Evolutionary conservation across 2,113 vertebrate species (phyloP), one percentile per base, ranked within the genome.

Genomic region (Cyanistes caeruleus): DNA sequence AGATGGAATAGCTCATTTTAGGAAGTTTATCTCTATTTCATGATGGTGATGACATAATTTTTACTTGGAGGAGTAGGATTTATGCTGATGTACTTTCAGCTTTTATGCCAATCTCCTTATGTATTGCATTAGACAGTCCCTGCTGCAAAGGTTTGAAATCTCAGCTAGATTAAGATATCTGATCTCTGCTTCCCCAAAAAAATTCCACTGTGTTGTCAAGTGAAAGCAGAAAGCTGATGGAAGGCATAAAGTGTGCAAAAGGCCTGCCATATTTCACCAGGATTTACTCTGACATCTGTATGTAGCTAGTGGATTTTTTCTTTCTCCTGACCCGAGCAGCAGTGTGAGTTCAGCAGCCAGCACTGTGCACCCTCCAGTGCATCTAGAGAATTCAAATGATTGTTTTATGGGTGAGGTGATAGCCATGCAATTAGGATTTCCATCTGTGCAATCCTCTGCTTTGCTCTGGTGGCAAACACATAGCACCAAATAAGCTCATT

Each of bases 131-230:
- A 85, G 59, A n/a, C 3, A 4, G 68, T 48, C 59, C 49, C 90
- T 59, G 68, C 60, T 93, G 72, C 55, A 94, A 64, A 90, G 78
- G 84, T 52, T 77, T 63, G 82, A 90, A 93, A 70, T 85, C 30
- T 85, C 84, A 79, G 4, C 70, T 88, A 84, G 78, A 80, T 96
- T 91, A 95, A 95, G 90, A 70, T 74, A 83, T 77, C 75, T 80
- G 93, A 93, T 93, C 55, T 77, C 83, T 88, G 52, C 76, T 95
- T 95, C 76, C 76, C 83, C 59, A 11, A 77, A 43, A 39, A 87
- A 96, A 86, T 93, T 88, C 91, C 74, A 30, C n/a, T 46, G 31
- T 58, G 87, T 46, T 97, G 87, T 94, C 85, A 93, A 91, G 90
- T 49, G 84, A 59, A 77, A 91, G 82, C 81, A 90, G 49, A 60